Percentiles rank a stretch among this genome's conserved stretches.
Conservation (phyloP, 2,113 vertebrate species). For the Elaphurus davidianus region DNA sequence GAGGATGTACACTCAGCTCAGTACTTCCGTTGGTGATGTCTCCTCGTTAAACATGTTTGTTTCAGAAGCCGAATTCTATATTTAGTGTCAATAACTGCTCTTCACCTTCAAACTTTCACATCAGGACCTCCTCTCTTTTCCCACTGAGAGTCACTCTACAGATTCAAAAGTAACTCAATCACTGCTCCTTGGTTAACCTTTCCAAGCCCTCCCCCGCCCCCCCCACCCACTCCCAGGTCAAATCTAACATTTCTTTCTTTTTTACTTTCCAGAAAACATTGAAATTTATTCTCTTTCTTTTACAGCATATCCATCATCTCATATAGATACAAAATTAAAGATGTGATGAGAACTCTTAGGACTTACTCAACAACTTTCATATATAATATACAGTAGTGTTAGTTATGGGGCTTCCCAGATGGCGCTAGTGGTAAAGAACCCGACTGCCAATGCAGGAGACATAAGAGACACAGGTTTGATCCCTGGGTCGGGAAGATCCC, state of each 20-base stretch:
- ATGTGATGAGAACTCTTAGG: background rate
- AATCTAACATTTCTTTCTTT: background rate
- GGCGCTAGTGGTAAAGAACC: background rate
- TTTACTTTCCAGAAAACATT: background rate
- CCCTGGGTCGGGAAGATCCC: background rate
- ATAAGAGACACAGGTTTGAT: background rate
- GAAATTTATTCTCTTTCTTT: background rate
- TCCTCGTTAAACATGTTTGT: background rate
- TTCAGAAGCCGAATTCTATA: background rate
- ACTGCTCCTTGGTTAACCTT: too few relatives aligned
- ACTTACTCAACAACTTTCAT: background rate
- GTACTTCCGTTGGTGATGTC: background rate
- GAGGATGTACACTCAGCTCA: background rate
- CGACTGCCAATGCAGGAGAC: background rate
- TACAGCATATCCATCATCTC: background rate
- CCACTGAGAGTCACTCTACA: background rate
- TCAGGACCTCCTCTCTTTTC: background rate
- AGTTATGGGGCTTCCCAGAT: background rate
- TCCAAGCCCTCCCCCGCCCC: background rate
- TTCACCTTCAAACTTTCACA: background rate
- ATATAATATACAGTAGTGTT: background rate
- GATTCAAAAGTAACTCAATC: background rate
- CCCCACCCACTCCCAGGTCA: too few relatives aligned
- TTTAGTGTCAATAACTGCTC: background rate
- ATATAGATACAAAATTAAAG: background rate